Conservation (phyloP, 2,888 invertebrate species). For the Lithophane socia region DNA sequence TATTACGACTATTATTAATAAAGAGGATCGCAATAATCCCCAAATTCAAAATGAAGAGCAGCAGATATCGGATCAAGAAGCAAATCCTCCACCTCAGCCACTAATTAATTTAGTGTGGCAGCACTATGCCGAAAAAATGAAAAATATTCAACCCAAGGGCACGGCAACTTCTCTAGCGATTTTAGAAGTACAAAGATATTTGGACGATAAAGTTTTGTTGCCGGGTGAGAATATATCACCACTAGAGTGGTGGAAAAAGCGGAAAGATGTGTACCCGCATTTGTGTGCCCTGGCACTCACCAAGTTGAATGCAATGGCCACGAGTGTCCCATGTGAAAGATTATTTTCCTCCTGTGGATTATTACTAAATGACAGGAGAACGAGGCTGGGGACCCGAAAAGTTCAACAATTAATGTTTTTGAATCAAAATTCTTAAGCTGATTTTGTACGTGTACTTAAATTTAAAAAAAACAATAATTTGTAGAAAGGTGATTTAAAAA, state of each 20-base stretch:
- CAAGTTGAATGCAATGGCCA: too few relatives aligned
- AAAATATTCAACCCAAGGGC: slow-evolving; percentile 5
- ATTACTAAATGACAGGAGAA: too few relatives aligned
- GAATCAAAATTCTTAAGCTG: too few relatives aligned
- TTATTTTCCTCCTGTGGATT: too few relatives aligned
- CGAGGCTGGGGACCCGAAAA: too few relatives aligned
- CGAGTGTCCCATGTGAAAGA: too few relatives aligned
- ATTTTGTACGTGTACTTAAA: too few relatives aligned
- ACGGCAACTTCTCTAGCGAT: slow-evolving; percentile 4
- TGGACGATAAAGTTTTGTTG: slow-evolving; percentile 12
- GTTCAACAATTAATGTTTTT: too few relatives aligned
- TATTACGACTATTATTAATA: slow-evolving; percentile 1
- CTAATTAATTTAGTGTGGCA: neutral
- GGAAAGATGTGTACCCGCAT: neutral
- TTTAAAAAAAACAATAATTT: too few relatives aligned
- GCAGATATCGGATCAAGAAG: neutral
- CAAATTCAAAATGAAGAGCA: slow-evolving; percentile 8
- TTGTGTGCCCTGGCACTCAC: too few relatives aligned
- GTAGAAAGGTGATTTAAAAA: too few relatives aligned
- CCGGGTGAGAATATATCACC: slow-evolving; percentile 6
- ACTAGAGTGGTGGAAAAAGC: slow-evolving; percentile 4
- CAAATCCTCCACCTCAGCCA: neutral
- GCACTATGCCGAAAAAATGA: slow-evolving; percentile 2
- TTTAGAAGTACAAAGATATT: slow-evolving; percentile 8
- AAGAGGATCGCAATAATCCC: slow-evolving; percentile 7